Evolutionary conservation across 2,888 invertebrate species (phyloP), one percentile per base, ranked within the genome.

Genomic region (Thalpophila matura): DNA sequence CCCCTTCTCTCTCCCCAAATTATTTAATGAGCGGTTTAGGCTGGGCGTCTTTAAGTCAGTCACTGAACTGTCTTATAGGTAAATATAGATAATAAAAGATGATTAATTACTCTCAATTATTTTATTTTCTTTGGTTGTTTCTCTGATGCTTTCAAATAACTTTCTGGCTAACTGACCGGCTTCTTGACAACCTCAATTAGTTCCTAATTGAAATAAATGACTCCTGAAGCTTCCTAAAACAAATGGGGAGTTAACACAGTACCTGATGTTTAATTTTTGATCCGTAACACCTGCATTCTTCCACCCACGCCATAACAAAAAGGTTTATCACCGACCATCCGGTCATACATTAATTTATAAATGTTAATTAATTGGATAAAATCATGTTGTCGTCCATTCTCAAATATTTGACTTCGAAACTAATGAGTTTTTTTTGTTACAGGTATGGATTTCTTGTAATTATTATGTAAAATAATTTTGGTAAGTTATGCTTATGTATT

Each of bases 381-480:
- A n/a, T 35, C 69, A 47, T 47, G 50, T 57, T 26, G 16, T 46
- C 16, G 14, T 46, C 29, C n/a, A 6, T 40, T 29, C 5, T 42
- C 9, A 26, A 54, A 54, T 49, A 43, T 54, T 54, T 57, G 26
- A 33, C 10, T 56, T 24, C 35, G 40, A 66, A 69, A 59, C 49
- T 71, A 71, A 77, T 63, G 29, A 35, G n/a, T 70, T 64, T 50
- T 62, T 64, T 73, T 73, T 81, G 71, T 83, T 85, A 27, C 85
- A 83, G 83, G 85, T 84, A 84, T 26, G 77, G 53, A 43, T 29
- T 26, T 31, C 6, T 20, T 29, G n/a, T 29, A 31, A 45, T 40
- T 3, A 12, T 35, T 12, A 14, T 18, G n/a, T 27, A 37, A 31
- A 37, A 26, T 45, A 31, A 33, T 37, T 29, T 26, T 47, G 71